phyloP scores from a whole-genome alignment of 2,113 vertebrate genomes.

The Ginglymostoma cirratum region DNA sequence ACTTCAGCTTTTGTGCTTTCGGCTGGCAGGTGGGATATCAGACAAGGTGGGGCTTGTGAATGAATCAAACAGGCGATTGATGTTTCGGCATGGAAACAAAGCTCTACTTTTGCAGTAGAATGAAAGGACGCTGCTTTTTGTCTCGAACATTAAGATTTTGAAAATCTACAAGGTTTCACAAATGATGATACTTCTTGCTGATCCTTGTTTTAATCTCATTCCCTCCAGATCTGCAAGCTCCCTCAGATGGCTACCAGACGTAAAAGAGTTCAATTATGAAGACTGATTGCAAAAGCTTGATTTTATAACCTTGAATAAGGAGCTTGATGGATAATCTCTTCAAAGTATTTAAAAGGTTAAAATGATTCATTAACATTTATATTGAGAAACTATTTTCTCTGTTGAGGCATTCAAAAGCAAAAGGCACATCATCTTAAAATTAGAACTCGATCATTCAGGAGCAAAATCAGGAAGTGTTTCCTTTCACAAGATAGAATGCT shows the following conservation, averaged over 20 bases:
- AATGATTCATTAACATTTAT: no score
- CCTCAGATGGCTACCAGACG: no score
- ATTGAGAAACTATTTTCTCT: no score
- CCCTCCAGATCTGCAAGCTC: not conserved
- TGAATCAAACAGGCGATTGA: slow-evolving; percentile 6
- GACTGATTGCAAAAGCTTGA: not conserved
- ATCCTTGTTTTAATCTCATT: not conserved
- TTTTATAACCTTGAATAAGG: not conserved
- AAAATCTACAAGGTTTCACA: not conserved
- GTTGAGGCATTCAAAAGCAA: no score
- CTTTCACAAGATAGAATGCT: not conserved
- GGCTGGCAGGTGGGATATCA: not conserved
- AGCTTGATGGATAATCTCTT: not conserved
- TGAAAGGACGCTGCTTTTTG: not conserved
- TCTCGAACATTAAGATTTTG: not conserved
- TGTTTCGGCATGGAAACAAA: not conserved
- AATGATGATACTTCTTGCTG: not conserved
- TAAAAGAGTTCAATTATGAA: no score
- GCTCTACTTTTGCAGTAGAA: not conserved
- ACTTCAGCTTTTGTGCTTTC: not conserved
- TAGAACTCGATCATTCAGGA: not conserved
- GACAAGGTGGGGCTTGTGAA: not conserved
- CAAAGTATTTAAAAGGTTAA: no score
- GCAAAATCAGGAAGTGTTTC: not conserved
- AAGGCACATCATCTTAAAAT: not conserved